A percentile compares a stretch with the other conserved stretches of the same genome.
phyloP scores from a whole-genome alignment of 2,888 invertebrate genomes.

The Ellobium chinense region DNA sequence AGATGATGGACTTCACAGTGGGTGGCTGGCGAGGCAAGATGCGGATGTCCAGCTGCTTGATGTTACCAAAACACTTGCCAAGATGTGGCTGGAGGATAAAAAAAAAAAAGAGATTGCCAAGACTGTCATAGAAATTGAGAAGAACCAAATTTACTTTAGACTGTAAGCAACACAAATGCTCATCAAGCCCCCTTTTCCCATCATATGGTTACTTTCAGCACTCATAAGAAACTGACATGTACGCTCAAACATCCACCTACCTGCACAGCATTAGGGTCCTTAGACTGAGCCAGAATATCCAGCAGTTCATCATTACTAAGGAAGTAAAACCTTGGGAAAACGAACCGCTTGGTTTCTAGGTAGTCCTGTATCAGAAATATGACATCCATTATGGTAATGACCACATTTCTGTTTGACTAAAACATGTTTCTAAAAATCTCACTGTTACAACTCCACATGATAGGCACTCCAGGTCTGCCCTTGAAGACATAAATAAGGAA shows the following conservation, averaged over 20 bases:
- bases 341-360: conserved; percentile 78
- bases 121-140: too few relatives aligned
- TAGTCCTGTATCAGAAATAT: conserved; percentile 71
- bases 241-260: conserved; percentile 51
- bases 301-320: conserved; percentile 79
- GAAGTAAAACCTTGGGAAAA: conserved; percentile 79
- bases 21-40: conserved; percentile 75
- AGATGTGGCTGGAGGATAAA: conserved; percentile 75
- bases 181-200: too few relatives aligned
- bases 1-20: conserved; percentile 75
- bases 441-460: background rate
- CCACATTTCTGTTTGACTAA: background rate
- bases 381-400: background rate
- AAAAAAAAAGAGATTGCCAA: background rate
- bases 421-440: background rate
- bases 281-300: conserved; percentile 78
- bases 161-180: too few relatives aligned
- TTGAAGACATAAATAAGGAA: too few relatives aligned
- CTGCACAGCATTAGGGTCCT: conserved; percentile 78
- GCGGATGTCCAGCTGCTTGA: conserved; percentile 75
- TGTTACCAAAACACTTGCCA: conserved; percentile 79
- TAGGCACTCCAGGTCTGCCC: too few relatives aligned
- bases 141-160: too few relatives aligned
- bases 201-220: too few relatives aligned
- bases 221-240: too few relatives aligned